Base-by-base conservation (phyloP, 2,113 vertebrate species). In the Typhlomys cinereus region DNA sequence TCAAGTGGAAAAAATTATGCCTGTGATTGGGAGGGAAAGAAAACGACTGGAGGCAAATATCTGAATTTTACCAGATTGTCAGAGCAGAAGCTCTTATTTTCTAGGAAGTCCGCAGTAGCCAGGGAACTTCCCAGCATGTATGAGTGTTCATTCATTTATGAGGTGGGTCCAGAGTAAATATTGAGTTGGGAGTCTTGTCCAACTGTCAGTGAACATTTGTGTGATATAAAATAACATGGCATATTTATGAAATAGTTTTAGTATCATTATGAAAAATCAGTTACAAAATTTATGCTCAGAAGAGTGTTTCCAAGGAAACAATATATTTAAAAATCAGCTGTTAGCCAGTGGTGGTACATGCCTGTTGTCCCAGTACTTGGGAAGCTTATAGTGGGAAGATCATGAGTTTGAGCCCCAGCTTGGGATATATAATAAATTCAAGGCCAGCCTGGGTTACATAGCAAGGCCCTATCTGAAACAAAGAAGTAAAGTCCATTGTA, bases 161-260 rank as follows among this genome's bases (percentile, higher is more conserved):
- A 85, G 48, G 12, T 80, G 88, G 69, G 81, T 31, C 75, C 36
- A 54, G 81, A 85, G 15, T 84, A 41, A 75, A 61, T 89, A 50
- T 10, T 59, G 23, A 81, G 70, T 70, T 75, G 75, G 20, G 39
- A 74, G 29, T 64, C 52, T 85, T 73, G 25, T 67, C 80, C 85
- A 81, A 36, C 36, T 41, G 4, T 14, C 41, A 69, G 1, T 62
- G 27, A 73, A 48, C 57, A 54, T 85, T 93, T 91, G 67, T 50
- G 44, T 85, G 52, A 74, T 78, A 52, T 75, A 85, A 95, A 84
- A 61, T 48, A 93, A 44, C 7, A 11, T 54, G 61, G 17, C 10
- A 21, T 70, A 75, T 89, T 85, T 89, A 54, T 80, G 20, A 91
- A 88, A 48, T 6, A 70, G 41, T 62, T 90, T 85, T 93, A 25